Evolutionary conservation across 2,888 invertebrate species (phyloP), one percentile per base, ranked within the genome.

Genomic region (Dicycla oo): DNA sequence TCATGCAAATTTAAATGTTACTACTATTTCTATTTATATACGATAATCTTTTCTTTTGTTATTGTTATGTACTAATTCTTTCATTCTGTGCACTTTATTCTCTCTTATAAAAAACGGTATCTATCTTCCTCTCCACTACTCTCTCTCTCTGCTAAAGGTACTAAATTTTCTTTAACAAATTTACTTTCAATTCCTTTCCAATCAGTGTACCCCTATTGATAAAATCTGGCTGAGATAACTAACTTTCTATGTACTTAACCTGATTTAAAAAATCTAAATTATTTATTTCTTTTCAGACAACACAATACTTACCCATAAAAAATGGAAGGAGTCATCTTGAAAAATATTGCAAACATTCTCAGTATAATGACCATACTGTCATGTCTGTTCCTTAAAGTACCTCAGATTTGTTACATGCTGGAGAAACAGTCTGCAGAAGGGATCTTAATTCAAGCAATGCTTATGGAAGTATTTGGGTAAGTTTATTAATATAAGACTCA

Each of bases 311-410:
- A n/a, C n/a, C n/a, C n/a, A 69, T 56, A 64, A 80, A 88, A 75
- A 23, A 93, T 93, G 92, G 88, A 86, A 47, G 69, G 78, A 3
- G 76, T 85, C 7, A 0, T 89, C 0, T 62, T 89, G 30, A 82
- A 90, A 26, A 61, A 84, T 11, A 23, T 94, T 26, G 91, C 94
- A 3, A 88, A 93, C 70, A 58, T 81, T 3, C 91, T 98, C 67
- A 98, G 98, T 90, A 90, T 97, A 20, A 93, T 98, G n/a, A 98
- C 98, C 1, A 98, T 98, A 80, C 91, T 97, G 57, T 97, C 98
- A 88, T 98, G 98, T 89, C 95, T 98, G 66, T 96, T 98, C 82
- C 94, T 98, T 83, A 98, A 98, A 96, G 96, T 98, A 64, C 98
- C 98, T 0, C 98, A 98, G 95, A 98, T 98, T 77, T 91, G 97